Conservation (phyloP, 2,113 vertebrate genomes). For the Cephalopterus ornatus region DNA sequence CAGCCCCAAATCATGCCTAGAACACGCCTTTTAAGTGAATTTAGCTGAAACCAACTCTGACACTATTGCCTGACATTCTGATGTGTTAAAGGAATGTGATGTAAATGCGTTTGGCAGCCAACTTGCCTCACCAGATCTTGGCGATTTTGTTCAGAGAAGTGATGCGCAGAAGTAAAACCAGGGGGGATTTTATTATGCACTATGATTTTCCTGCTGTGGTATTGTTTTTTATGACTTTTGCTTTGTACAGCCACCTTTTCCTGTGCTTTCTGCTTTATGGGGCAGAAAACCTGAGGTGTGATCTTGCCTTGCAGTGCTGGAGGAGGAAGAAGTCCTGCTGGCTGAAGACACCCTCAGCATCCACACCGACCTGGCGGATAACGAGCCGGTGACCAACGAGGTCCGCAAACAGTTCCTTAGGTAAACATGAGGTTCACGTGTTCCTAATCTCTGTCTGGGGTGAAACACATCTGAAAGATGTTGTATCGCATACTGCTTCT, state of each 20-base stretch:
- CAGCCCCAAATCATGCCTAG: background rate
- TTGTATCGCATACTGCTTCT: background rate
- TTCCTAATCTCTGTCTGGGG: background rate
- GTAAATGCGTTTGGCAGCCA: background rate
- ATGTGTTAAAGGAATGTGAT: background rate
- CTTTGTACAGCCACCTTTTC: background rate
- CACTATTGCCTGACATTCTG: background rate
- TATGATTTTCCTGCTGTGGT: background rate
- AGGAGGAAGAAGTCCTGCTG: constrained; percentile 80
- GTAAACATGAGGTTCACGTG: constrained; percentile 53
- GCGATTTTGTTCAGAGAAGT: background rate
- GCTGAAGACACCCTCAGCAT: constrained; percentile 89
- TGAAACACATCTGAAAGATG: background rate
- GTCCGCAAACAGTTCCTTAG: constrained; percentile 88
- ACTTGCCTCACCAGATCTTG: background rate
- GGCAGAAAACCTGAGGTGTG: background rate
- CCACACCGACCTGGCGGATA: constrained; percentile 86
- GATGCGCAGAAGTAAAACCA: background rate
- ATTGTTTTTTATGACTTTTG: background rate
- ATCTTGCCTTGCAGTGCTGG: constrained; percentile 48
- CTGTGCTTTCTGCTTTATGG: background rate
- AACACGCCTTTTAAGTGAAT: background rate
- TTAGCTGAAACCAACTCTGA: background rate
- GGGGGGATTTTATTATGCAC: background rate
- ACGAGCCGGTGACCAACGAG: constrained; percentile 80